Conservation (phyloP, 2,113 vertebrate species). For the Ciconia boyciana region DNA sequence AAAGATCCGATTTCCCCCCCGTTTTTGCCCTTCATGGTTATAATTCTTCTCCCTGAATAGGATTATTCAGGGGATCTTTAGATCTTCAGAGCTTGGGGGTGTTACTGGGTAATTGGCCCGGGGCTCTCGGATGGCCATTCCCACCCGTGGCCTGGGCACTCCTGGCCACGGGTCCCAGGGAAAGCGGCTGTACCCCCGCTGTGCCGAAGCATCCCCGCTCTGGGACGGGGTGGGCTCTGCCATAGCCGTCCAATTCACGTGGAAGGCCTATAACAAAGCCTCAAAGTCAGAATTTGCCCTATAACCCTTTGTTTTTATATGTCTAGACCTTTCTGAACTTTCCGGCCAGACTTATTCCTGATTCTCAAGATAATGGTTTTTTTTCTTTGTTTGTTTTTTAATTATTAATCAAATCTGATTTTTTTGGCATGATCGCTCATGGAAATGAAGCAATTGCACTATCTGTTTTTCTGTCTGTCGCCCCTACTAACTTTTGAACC, state of each 20-base stretch:
- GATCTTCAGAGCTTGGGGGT: not conserved
- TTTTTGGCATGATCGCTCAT: not conserved
- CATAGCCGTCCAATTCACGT: fast-evolving
- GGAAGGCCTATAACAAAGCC: not conserved
- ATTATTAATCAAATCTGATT: constrained; percentile 27
- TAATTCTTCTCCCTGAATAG: constrained; percentile 39
- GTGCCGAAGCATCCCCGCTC: not conserved
- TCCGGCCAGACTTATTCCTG: not conserved
- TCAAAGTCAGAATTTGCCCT: not conserved
- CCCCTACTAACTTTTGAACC: constrained; percentile 44
- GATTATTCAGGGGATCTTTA: constrained; percentile 46
- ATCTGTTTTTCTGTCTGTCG: constrained; percentile 43
- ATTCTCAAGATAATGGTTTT: not conserved
- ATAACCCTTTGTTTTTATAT: not conserved
- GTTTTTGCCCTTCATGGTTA: constrained; percentile 43
- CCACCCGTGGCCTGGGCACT: not conserved
- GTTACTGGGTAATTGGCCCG: not conserved
- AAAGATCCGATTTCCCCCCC: constrained; percentile 31
- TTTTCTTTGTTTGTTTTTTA: not conserved
- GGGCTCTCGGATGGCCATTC: not conserved
- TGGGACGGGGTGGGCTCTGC: not conserved
- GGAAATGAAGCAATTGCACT: constrained; percentile 34
- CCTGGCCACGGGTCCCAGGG: not conserved
- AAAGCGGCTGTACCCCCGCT: fast-evolving
- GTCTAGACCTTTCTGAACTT: not conserved